Evolutionary conservation across 2,888 invertebrate species (phyloP), one percentile per base, ranked within the genome.

Genomic region (Ophraella communa): DNA sequence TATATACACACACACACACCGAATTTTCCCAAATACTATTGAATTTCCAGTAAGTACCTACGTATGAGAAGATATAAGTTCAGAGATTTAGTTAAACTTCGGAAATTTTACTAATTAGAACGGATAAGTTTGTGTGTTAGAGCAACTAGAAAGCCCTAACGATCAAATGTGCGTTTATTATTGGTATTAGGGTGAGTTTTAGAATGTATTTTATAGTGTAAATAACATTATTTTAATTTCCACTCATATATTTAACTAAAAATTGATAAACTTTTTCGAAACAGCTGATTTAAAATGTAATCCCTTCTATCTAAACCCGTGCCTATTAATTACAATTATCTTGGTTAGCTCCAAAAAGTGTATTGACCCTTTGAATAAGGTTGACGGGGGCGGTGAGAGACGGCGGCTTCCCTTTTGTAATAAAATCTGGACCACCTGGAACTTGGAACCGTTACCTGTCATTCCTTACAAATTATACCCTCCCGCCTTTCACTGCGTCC

Each of bases 361-460:
- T 51, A 27, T 51, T 59, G 59, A 59, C 51, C 59, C 56, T 45
- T 3, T 23, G 42, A 39, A 24, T 55, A 27, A 51, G 3, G 11
- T 33, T 21, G 30, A 17, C 5, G 45, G 44, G 18, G 44, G 17
- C 33, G 44, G 14, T 30, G 14, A 20, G 24, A 24, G 7, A 56
- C 39, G 59, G 51, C 39, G 49, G 56, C 56, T 44, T 30, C 45
- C 45, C 59, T 52, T 58, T 51, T 52, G 59, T 63, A 63, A 63
- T 63, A 24, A 63, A 58, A 63, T 63, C 63, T 63, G 58, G 63
- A 63, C 63, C 63, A 63, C 63, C 63, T 63, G 63, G 63, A 63
- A 58, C 53, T 63, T 21, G 23, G 53, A 35, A 33, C 63, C 58
- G 52, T 58, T 63, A 63, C 63, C 63, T 63, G 58, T 58, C 63